Evolutionary conservation across 2,113 vertebrate genomes (phyloP).

Genomic region (Pollimyrus isidori): DNA sequence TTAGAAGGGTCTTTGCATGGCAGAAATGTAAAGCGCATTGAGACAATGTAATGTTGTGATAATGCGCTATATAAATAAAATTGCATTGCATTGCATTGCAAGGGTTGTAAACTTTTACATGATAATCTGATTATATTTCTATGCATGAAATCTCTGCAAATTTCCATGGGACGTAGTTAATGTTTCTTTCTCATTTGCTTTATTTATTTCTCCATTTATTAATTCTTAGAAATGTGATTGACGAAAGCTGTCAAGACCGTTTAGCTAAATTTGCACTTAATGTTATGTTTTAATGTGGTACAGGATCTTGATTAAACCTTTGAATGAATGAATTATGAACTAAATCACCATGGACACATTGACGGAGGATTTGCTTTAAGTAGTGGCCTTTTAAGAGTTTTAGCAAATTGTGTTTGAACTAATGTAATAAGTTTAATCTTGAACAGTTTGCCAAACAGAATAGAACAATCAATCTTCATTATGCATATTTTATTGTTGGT

Average conservation of each 20-base stretch:
- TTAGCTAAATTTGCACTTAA: not conserved
- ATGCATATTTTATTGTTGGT: not conserved
- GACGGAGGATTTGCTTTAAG: not conserved
- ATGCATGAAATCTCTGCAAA: not conserved
- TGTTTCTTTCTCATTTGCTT: not conserved
- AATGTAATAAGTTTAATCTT: not conserved
- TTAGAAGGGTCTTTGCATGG: too few species aligned
- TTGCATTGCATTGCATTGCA: too few species aligned
- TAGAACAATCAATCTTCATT: not conserved
- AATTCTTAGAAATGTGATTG: not conserved
- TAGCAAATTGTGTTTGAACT: not conserved
- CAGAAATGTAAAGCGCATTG: too few species aligned
- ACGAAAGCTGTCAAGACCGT: not conserved
- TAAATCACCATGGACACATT: not conserved
- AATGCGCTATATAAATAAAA: too few species aligned
- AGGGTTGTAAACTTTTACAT: not conserved
- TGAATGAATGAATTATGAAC: not conserved
- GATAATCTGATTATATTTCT: not conserved
- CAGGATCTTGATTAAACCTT: not conserved
- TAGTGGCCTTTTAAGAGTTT: not conserved
- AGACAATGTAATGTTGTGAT: too few species aligned
- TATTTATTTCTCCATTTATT: not conserved
- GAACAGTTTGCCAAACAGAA: not conserved
- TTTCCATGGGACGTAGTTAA: not conserved
- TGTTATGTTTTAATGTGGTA: not conserved